These are phyloP conservation scores for Sitodiplosis mosellana DNA, from an alignment of 1,140 invertebrate genomes.

Conservation along the genomic window DNA sequence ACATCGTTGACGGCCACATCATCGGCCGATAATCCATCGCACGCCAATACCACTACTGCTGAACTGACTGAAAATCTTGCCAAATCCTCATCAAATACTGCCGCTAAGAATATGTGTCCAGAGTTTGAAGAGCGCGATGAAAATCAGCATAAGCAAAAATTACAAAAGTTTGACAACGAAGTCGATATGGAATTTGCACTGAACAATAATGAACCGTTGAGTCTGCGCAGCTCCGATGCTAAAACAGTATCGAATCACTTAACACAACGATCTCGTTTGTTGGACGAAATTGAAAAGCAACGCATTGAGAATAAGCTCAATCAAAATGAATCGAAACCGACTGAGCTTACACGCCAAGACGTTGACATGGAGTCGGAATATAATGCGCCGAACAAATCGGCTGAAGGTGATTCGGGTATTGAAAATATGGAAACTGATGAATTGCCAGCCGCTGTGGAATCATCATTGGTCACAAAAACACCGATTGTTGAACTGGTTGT, in stretches of 20 bases:
- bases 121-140: constrained; percentile 22
- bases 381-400: constrained; percentile 27
- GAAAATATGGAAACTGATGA: constrained; percentile 50
- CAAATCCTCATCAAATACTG: constrained; percentile 29
- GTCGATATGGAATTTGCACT: constrained; percentile 20
- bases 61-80: constrained; percentile 12
- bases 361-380: constrained; percentile 4
- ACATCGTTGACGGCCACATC: constrained; percentile 18
- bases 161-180: constrained; percentile 47
- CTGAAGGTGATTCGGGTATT: constrained; percentile 51
- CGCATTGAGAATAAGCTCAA: constrained; percentile 16
- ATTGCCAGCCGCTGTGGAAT: constrained; percentile 1
- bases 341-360: not conserved
- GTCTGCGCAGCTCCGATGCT: constrained; percentile 9
- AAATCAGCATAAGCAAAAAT: constrained; percentile 44
- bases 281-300: constrained; percentile 14
- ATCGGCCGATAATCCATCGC: constrained; percentile 14
- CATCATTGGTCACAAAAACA: not conserved
- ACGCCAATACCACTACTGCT: constrained; percentile 12
- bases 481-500: constrained; percentile 8
- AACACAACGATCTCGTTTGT: constrained; percentile 2
- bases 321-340: constrained; percentile 34
- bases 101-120: constrained; percentile 19
- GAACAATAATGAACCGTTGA: not conserved
- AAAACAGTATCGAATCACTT: constrained; percentile 4